A percentile compares a stretch with the other conserved stretches of the same genome.
These are phyloP conservation scores for Gorsachius goisagi DNA, from an alignment of 2,113 vertebrate species.

Conservation along the genomic window DNA sequence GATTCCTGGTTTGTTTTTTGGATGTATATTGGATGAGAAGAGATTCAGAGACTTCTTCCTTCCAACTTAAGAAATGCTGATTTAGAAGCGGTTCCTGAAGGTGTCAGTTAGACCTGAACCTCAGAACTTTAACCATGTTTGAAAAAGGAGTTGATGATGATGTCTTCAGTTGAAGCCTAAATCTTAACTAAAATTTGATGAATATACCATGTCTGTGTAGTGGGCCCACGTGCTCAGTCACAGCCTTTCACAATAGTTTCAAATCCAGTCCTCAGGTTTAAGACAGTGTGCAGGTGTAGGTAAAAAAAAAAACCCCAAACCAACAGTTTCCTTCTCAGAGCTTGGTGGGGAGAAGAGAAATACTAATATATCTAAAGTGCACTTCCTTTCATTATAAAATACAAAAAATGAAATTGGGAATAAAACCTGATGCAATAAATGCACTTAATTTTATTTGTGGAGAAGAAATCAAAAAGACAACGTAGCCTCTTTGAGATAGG, in stretches of 20 bases:
- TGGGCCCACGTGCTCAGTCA: neutral
- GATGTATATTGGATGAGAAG: neutral
- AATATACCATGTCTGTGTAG: rapidly evolving
- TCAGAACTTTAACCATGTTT: neutral
- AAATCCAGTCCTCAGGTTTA: neutral
- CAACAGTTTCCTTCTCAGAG: neutral
- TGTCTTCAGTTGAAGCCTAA: neutral
- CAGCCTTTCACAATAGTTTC: neutral
- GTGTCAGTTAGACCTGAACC: neutral
- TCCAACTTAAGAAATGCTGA: neutral
- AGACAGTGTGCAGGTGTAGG: neutral
- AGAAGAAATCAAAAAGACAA: neutral
- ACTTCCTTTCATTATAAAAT: neutral
- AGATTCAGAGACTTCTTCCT: neutral
- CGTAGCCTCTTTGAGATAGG: neutral
- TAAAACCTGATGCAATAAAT: neutral
- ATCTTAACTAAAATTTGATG: neutral
- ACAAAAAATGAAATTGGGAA: neutral
- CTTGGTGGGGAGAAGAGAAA: neutral
- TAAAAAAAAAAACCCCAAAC: neutral
- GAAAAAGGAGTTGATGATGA: neutral
- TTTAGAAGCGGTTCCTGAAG: neutral
- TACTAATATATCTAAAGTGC: neutral
- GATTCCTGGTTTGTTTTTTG: neutral
- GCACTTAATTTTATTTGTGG: neutral